phyloP scores from a whole-genome alignment of 1,140 invertebrate genomes.

The Ceratina calcarata region DNA sequence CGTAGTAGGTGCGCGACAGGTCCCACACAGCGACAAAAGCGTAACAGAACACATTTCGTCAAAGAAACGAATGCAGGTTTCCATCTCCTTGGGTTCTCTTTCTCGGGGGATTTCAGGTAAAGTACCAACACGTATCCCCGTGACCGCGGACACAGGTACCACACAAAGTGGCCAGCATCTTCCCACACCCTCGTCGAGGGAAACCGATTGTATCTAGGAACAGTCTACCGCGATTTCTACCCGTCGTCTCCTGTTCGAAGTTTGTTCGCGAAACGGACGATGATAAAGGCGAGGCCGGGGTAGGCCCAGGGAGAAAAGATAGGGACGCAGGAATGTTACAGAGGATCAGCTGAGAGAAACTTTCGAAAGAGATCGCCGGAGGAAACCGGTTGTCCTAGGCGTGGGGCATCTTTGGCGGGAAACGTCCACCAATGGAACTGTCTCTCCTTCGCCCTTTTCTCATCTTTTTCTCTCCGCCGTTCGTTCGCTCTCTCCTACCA shows the following conservation, averaged over 20 bases:
- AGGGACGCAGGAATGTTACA: slow-evolving; percentile 19
- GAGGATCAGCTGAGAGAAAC: slow-evolving; percentile 55
- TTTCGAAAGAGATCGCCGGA: slow-evolving; percentile 1
- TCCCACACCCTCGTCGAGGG: slow-evolving; percentile 56
- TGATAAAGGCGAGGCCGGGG: background rate
- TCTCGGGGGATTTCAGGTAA: slow-evolving; percentile 14
- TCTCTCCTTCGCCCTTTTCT: background rate
- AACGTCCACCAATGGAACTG: slow-evolving; percentile 46
- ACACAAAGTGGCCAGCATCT: slow-evolving; percentile 64
- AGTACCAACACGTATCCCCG: too few species aligned
- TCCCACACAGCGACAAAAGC: slow-evolving; percentile 43
- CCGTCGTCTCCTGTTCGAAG: background rate
- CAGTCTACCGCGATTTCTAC: too few species aligned
- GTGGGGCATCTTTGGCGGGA: slow-evolving; percentile 58
- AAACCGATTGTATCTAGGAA: slow-evolving; percentile 44
- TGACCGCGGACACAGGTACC: slow-evolving; percentile 56
- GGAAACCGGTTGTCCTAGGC: slow-evolving; percentile 55
- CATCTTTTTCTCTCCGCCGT: background rate
- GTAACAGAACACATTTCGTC: background rate
- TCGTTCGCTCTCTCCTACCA: background rate
- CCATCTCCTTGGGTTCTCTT: slow-evolving; percentile 17
- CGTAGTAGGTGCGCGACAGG: slow-evolving; percentile 45
- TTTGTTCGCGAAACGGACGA: background rate
- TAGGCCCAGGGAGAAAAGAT: background rate
- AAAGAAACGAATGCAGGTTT: slow-evolving; percentile 38